Evolutionary conservation across 1,140 invertebrate genomes (phyloP), one percentile per base, ranked within the genome.

Genomic region (Aphaenogaster floridana): DNA sequence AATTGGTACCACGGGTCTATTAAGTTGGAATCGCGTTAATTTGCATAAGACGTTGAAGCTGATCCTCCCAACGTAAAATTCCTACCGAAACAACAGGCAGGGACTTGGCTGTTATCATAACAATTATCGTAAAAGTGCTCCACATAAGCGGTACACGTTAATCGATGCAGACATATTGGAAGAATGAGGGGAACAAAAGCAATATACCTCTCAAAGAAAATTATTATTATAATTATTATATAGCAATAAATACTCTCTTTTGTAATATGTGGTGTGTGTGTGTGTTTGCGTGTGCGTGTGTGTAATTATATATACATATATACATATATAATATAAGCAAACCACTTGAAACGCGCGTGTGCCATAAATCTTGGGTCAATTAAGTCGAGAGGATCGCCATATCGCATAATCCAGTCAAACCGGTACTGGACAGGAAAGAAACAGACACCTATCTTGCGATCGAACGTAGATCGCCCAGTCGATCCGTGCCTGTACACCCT

Each of bases 361-460:
- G 74, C 81, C 45, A 86, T 87, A 89, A 89, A 86, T 87, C 87
- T 80, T 86, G 89, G 87, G 78, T 91, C 90, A 91, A 91, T 91
- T 91, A 91, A 91, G 61, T 91, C 63, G 64, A 76, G 83, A 8
- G 66, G 52, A 89, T 89, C 79, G 74, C 52, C 84, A 87, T 71
- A 77, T 88, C 87, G 84, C 90, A 90, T 91, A 91, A 89, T 71
- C 90, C 88, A 84, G 90, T 91, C 90, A 89, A 91, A 91, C 90
- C 90, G 90, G 90, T 66, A 91, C 52, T 79, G 76, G 66, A 83
- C 13, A 15, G 87, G 64, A 89, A 91, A 91, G 90, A 91, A 91
- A 91, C 61, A 81, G 21, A 61, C 69, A 77, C 90, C 42, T 91
- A 89, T 77, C 80, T 68, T 48, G 68, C 71, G 50, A 76, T 79